Evolutionary conservation across 1,140 invertebrate species (phyloP).

Genomic region (Tetraneura akinire): DNA sequence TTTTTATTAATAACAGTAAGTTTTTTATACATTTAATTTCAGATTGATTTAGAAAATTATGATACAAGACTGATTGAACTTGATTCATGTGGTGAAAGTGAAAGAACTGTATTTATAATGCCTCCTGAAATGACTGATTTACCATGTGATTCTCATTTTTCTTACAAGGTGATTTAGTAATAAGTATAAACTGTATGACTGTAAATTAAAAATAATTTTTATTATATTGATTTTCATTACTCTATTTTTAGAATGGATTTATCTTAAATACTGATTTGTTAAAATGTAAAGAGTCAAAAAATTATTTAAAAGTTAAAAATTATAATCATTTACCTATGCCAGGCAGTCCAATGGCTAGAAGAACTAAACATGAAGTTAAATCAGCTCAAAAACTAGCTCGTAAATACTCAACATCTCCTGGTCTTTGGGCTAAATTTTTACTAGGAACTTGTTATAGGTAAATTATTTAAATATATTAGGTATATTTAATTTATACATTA

Average conservation of each 20-base stretch:
- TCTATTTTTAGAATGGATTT: constrained; percentile 59
- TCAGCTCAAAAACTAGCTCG: constrained; percentile 85
- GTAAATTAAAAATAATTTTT: background rate
- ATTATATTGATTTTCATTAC: background rate
- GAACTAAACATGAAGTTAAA: constrained; percentile 94
- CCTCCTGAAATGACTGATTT: constrained; percentile 78
- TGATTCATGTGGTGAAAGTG: constrained; percentile 75
- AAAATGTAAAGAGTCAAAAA: constrained; percentile 58
- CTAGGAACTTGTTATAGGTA: constrained; percentile 77
- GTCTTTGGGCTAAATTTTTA: constrained; percentile 89
- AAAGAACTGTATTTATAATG: constrained; percentile 92
- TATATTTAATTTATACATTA: too few relatives aligned
- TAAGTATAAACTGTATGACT: background rate
- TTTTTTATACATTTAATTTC: constrained; percentile 38
- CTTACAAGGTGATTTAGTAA: constrained; percentile 57
- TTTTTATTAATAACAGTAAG: background rate
- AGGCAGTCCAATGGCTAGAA: constrained; percentile 84
- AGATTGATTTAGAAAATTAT: constrained; percentile 62
- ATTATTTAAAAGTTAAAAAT: constrained; percentile 55
- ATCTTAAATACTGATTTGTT: constrained; percentile 65
- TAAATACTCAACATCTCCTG: constrained; percentile 70
- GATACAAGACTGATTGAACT: constrained; percentile 72
- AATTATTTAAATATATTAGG: background rate
- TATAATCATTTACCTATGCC: constrained; percentile 60
- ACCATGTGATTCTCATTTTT: constrained; percentile 57